Base-by-base conservation (phyloP, 2,797 vertebrate genomes). In the Microtus californicus region DNA sequence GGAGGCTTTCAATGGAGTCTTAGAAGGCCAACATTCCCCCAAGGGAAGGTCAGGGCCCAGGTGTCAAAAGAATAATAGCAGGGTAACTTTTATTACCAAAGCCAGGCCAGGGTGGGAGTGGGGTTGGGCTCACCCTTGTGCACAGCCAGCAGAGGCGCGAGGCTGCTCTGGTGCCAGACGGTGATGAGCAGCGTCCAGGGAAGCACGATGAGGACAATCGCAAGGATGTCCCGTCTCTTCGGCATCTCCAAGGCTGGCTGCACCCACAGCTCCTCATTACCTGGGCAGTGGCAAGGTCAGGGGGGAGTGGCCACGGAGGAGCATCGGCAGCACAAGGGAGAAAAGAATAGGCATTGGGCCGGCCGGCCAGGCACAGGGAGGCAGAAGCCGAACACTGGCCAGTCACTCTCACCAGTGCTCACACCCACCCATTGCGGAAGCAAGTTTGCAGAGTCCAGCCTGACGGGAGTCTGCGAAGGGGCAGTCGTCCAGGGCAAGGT, bases 221-320 rank as follows among this genome's bases (percentile, higher is more conserved):
- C 99, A 98, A 99, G 99, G 99, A 99, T 99, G 99, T 99, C 99
- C 99, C 99, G 99, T 99, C 99, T 99, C 98, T 99, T 99, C 99
- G 99, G 99, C 99, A 99, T 99, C 99, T 99, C 99, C 99, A 99
- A 99, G 99, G 98, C 98, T 99, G 99, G 99, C 98, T 99, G 99
- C 99, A 98, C 99, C 99, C 99, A 99, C 99, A 99, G 99, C 99
- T 99, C 99, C 98, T 99, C 99, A 99, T 99, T 99, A 99, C 99
- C 99, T 99, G 99, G 97, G 98, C 43, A 97, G 97, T 61, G 87
- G 98, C 96, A 98, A 98, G 98, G 98, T 98, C 98, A 95, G 98
- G 92, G 96, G 85, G 74, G 63, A 96, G 88, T 0, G 17, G 93
- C 87, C 73, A 90, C 82, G 2, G 67, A n/a, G 82, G 67, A n/a